A percentile compares a stretch with the other conserved stretches of the same genome.
These are phyloP conservation scores for Heptranchias perlo DNA, from an alignment of 2,113 vertebrate species.

Conservation along the genomic window DNA sequence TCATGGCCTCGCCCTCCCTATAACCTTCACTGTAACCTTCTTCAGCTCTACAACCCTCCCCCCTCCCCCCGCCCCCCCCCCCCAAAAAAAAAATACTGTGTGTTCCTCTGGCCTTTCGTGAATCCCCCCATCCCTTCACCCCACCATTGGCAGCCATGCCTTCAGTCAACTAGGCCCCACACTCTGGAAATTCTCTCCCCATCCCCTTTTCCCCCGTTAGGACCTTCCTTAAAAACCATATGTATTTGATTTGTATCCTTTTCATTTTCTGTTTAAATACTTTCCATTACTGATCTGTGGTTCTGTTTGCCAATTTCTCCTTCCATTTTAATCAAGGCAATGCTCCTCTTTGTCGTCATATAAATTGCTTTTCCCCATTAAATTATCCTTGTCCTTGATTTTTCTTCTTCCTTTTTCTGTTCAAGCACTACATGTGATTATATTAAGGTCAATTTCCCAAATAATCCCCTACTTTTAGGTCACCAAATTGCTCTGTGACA, in stretches of 20 bases:
- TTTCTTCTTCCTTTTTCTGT: neutral
- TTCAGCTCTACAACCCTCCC: no score
- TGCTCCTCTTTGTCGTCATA: neutral
- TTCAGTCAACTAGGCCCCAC: neutral
- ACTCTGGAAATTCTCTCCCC: neutral
- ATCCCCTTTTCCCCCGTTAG: neutral
- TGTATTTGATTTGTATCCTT: neutral
- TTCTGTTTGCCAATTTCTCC: neutral
- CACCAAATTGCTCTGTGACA: neutral
- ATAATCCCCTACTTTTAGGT: neutral
- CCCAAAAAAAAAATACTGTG: neutral
- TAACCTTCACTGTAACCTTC: no score
- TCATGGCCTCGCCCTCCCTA: no score
- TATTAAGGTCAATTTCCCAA: neutral
- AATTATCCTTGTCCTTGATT: neutral
- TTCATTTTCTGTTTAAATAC: neutral
- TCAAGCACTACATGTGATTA: neutral
- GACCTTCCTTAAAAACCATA: neutral
- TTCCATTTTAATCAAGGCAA: neutral
- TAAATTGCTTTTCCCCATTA: neutral
- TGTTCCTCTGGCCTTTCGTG: no score
- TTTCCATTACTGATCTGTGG: neutral
- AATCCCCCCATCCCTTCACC: no score
- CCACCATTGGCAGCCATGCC: neutral
- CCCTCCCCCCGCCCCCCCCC: neutral